phyloP scores from a whole-genome alignment of 2,797 vertebrate genomes.

The Ptychadena robeensis region DNA sequence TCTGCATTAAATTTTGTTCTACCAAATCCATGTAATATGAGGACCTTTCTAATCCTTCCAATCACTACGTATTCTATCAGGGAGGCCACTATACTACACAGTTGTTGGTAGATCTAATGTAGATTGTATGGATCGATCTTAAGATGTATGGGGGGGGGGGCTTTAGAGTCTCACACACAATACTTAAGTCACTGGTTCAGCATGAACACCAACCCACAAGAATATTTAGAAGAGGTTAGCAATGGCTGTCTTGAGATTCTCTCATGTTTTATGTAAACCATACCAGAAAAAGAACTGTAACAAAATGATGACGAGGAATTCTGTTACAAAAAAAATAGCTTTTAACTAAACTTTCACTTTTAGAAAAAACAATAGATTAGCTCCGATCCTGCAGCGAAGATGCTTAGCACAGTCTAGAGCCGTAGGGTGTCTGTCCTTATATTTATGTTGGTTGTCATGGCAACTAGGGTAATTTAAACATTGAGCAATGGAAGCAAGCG shows the following conservation, averaged over 20 bases:
- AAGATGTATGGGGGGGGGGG: too few species aligned
- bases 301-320: not conserved
- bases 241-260: not conserved
- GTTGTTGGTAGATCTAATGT: too few species aligned
- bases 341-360: not conserved
- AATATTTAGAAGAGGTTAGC: too few species aligned
- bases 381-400: not conserved
- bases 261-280: not conserved
- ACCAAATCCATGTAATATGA: too few species aligned
- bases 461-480: constrained; percentile 18
- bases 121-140: too few species aligned
- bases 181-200: too few species aligned
- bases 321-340: not conserved
- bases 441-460: constrained; percentile 50
- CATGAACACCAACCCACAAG: too few species aligned
- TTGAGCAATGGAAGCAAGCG: constrained; percentile 9
- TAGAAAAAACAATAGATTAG: not conserved
- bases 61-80: too few species aligned
- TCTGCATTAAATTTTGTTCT: too few species aligned
- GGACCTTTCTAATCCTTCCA: too few species aligned
- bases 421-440: constrained; percentile 10
- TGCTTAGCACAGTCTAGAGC: not conserved
- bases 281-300: not conserved
- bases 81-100: too few species aligned
- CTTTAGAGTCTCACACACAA: too few species aligned